Evolutionary conservation across 2,113 vertebrate species (phyloP), one percentile per base, ranked within the genome.

Genomic region (Bagarius yarrelli): DNA sequence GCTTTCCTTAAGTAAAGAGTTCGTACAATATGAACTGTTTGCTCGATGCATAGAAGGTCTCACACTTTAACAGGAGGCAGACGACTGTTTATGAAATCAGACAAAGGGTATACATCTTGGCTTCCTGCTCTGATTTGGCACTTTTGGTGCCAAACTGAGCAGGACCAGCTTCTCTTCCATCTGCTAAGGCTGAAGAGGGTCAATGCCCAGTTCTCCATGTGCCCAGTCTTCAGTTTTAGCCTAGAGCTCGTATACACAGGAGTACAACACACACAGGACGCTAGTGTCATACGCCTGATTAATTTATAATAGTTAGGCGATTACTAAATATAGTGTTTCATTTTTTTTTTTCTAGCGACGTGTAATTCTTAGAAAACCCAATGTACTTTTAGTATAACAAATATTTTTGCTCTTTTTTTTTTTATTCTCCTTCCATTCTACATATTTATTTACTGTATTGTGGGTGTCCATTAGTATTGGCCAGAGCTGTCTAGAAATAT

Each of bases 41-140:
- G 30, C 70, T 15, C 30, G 76, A 80, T 66, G 52, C 60, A 82
- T 61, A 53, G 55, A 80, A 79, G 78, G 77, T 79, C 64, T 84
- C 72, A 70, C 82, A 70, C 66, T 52, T 81, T 60, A 64, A 67
- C 69, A 47, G 78, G 59, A 75, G 66, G 73, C 55, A 78, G 61
- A 55, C 63, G 47, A 81, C 56, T 80, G 59, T 77, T 82, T 86
- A 80, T 84, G 56, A 87, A 87, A 81, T 85, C 83, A 85, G 83
- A 86, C 85, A 87, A 87, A 87, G 83, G 79, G 80, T 85, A 82
- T 82, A 85, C 76, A 81, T 87, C 78, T 85, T 83, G 83, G 86
- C 83, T 81, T 82, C 73, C 83, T 85, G 81, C 81, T 75, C 84
- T 59, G 81, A 71, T 79, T 79, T 83, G 81, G 85, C 78, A 85